Base-by-base conservation (phyloP, 2,797 vertebrate species). In the Enteromius anoplus region DNA sequence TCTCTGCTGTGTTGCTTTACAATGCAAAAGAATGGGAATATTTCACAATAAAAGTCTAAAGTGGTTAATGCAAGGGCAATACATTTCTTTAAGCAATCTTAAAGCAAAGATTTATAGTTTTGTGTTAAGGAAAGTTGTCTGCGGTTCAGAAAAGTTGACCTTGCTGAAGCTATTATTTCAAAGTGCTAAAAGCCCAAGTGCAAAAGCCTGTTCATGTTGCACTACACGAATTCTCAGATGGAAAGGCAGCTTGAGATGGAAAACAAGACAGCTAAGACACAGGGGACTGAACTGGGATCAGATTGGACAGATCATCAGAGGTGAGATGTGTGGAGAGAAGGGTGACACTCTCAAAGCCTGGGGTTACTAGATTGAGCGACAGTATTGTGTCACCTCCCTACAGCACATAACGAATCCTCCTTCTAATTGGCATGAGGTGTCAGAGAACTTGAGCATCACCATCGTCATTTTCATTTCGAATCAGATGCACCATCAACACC, bases 351-450 rank as follows among this genome's bases (percentile, higher is more conserved):
- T 85, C 51, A 26, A 76, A 78, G 84, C 82, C 86, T 86, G 78
- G 84, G 77, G 78, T 70, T 81, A 84, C 79, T 72, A 34, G 60
- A 77, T 42, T 83, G 88, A 88, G 73, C 87, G 90, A 93, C 85
- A 87, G 90, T 81, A 89, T 87, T 88, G 89, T 92, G 92, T 93
- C 90, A 91, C 62, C n/a, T 65, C 85, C 86, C 88, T 85, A 26
- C 65, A 86, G 88, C 82, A 78, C 9, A 75, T 84, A 75, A 65
- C 10, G 72, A 77, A 88, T 77, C 89, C 86, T 86, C 87, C 90
- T 82, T 53, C 85, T 94, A 93, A 94, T 94, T 94, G 90, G 91
- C 90, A 87, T 80, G 81, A 90, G 88, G 91, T 87, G 90, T 88
- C 89, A 92, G 90, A 92, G 88, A 88, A 88, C 78, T 89, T 91